These are phyloP conservation scores for Balanococcus diminutus DNA, from an alignment of 2,888 invertebrate genomes.

Conservation along the genomic window DNA sequence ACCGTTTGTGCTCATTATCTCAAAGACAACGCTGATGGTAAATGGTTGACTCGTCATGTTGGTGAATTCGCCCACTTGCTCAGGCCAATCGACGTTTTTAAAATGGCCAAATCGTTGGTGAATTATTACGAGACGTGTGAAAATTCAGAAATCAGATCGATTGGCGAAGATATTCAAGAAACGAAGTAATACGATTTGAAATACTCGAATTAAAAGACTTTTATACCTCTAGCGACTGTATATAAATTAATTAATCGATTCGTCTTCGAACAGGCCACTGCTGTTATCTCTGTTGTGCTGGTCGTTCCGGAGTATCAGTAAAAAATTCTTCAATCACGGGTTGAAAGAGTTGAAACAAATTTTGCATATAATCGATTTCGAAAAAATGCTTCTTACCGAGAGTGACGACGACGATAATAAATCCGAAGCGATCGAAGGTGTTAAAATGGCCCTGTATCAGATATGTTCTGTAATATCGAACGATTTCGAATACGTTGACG, in stretches of 20 bases:
- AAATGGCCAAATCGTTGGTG: constrained; percentile 38
- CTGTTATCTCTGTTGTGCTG: constrained; percentile 34
- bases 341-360: constrained; percentile 43
- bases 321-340: neutral
- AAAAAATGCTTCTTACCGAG: constrained; percentile 39
- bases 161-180: constrained; percentile 35
- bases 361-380: constrained; percentile 4
- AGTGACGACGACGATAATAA: neutral
- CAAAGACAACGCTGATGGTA: neutral
- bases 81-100: constrained; percentile 29
- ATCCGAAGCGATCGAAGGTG: neutral
- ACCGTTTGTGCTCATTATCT: constrained; percentile 38
- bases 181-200: neutral
- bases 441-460: neutral
- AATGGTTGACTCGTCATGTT: constrained; percentile 34
- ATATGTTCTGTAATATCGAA: constrained; percentile 28
- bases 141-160: neutral
- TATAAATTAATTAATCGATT: neutral
- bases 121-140: neutral
- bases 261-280: constrained; percentile 7
- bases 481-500: constrained; percentile 21
- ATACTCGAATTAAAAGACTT: neutral
- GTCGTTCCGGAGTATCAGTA: constrained; percentile 41
- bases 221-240: no score
- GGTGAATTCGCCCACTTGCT: constrained; percentile 38